Evolutionary conservation across 2,113 vertebrate species (phyloP), one percentile per base, ranked within the genome.

Genomic region (Cricetomys ansorgei): DNA sequence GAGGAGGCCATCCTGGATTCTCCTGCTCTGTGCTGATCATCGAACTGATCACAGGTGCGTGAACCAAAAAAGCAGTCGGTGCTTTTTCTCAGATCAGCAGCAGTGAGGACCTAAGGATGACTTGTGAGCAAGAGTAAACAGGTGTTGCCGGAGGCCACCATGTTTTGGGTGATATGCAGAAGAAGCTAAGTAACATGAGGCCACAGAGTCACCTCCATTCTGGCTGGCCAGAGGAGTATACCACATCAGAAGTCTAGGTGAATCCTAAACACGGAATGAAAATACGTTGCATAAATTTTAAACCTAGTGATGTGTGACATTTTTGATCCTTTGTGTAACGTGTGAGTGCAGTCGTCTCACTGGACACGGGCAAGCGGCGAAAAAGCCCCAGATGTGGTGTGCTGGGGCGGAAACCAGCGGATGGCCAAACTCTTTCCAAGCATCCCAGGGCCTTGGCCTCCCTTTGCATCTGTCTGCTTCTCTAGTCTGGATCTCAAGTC

Each of bases 281-380:
- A 73, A 65, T 91, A n/a, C 53, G 21, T 43, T 83, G 19, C 77
- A 57, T 87, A 88, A 50, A 23, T 76, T 97, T 94, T 83, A n/a
- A 92, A 16, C 5, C 40, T 59, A 55, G 9, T 65, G 8, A 65
- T 83, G 9, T 65, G 72, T 65, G 59, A 34, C 23, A 57, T 43
- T 94, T 95, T 93, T 79, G 31, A 3, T 93, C 23, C 7, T 64
- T 57, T 19, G 5, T 43, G 43, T 84, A 53, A 34, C 19, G 10
- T 3, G 34, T 80, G 37, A 11, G 27, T 25, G 11, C 69, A 55
- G n/a, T 45, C 62, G 19, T 64, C n/a, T 90, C 16, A 40, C 29
- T 11, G 23, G 53, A 43, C 17, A 12, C 48, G 16, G 27, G 19
- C 34, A 64, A 72, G 55, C 1, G 72, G 2, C 50, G 11, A 69